Conservation (phyloP, 2,113 vertebrate genomes). For the Melozone crissalis region DNA sequence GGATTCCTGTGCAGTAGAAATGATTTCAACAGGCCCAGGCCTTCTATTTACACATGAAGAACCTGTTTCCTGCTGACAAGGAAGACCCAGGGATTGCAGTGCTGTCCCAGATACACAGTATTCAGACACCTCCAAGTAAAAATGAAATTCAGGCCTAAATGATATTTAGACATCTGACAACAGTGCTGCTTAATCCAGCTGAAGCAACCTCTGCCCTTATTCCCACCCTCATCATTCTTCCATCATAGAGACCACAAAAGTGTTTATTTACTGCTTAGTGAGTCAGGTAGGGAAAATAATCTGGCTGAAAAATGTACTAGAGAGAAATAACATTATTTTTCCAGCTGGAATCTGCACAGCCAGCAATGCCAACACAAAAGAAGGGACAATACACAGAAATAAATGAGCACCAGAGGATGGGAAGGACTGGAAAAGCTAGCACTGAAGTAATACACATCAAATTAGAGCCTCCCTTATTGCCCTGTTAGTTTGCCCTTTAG, state of each 20-base stretch:
- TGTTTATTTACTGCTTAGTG: slow-evolving; percentile 36
- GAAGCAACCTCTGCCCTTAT: not conserved
- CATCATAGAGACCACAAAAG: not conserved
- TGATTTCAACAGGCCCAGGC: not conserved
- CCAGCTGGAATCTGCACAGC: slow-evolving; percentile 36
- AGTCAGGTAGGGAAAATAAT: slow-evolving; percentile 16
- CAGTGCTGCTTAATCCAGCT: not conserved
- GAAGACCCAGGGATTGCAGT: not conserved
- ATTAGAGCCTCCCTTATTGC: not conserved
- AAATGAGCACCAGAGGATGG: slow-evolving; percentile 24
- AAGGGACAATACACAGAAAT: slow-evolving; percentile 2
- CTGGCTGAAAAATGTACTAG: slow-evolving; percentile 6
- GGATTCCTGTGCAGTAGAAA: not conserved
- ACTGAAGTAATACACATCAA: slow-evolving; percentile 1
- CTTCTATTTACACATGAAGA: not conserved
- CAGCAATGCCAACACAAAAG: slow-evolving; percentile 37
- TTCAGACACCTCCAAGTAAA: not conserved
- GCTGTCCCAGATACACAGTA: not conserved
- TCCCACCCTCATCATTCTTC: not conserved
- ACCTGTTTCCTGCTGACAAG: not conserved
- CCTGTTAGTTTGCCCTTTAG: not conserved
- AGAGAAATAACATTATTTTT: slow-evolving; percentile 51
- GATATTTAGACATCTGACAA: not conserved
- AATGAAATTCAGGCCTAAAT: not conserved
- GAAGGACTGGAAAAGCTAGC: not conserved